A percentile compares a stretch with the other conserved stretches of the same genome.
Evolutionary conservation across 2,113 vertebrate species (phyloP).

Genomic region (Eublepharis macularius): DNA sequence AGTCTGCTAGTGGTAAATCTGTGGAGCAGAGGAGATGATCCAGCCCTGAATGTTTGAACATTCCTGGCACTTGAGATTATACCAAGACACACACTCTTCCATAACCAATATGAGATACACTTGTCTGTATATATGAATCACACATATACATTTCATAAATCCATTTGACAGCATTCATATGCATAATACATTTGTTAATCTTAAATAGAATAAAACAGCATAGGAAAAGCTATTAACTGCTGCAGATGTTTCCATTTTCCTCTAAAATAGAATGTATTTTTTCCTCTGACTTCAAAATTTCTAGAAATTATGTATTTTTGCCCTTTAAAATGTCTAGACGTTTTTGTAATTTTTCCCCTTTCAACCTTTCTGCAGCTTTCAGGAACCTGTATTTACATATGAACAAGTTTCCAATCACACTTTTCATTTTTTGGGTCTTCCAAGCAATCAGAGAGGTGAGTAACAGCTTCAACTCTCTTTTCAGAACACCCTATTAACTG

Average conservation of each 20-base stretch:
- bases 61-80: background rate
- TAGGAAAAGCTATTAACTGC: background rate
- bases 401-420: background rate
- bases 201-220: background rate
- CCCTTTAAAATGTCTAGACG: background rate
- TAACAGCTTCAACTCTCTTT: conserved; percentile 3
- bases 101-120: background rate
- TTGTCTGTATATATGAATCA: too few relatives aligned
- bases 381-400: background rate
- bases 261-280: background rate
- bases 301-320: background rate
- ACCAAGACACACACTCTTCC: background rate
- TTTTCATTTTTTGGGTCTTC: background rate
- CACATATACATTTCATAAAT: too few relatives aligned
- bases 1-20: background rate
- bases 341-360: background rate
- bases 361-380: background rate
- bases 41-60: background rate
- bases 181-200: background rate
- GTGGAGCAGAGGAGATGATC: background rate
- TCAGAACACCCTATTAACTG: conserved; percentile 7
- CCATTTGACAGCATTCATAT: background rate
- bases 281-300: background rate
- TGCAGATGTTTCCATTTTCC: background rate
- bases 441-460: background rate